phyloP scores from a whole-genome alignment of 2,113 vertebrate genomes.

The Hylia prasina region DNA sequence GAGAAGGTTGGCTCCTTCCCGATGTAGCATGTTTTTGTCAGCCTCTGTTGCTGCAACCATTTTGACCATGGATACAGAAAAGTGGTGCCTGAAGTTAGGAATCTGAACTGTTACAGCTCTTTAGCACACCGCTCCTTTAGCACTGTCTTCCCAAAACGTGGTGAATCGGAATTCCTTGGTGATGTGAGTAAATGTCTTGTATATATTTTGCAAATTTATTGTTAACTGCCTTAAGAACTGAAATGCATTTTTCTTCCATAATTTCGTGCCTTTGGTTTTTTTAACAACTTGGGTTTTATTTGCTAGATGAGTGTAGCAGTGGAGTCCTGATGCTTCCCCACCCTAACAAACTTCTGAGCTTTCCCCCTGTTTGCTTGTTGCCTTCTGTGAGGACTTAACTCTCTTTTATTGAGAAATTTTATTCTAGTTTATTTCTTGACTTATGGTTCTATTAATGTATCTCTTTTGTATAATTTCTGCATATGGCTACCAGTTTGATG shows the following conservation, averaged over 20 bases:
- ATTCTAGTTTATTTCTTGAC: neutral
- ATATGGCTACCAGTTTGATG: neutral
- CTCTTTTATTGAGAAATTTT: neutral
- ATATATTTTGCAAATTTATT: neutral
- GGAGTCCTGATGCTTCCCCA: neutral
- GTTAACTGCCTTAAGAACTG: neutral
- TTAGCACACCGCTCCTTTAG: rapidly evolving
- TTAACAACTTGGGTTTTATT: neutral
- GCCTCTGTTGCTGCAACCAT: constrained; percentile 16
- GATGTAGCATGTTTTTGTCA: neutral
- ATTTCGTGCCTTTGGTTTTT: neutral
- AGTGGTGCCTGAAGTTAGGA: constrained; percentile 26
- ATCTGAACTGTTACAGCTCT: neutral
- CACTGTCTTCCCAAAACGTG: neutral
- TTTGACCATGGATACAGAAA: neutral
- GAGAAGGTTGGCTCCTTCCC: constrained; percentile 8
- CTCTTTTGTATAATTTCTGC: neutral
- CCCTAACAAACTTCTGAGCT: neutral
- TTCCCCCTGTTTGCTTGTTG: neutral
- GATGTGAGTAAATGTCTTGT: neutral
- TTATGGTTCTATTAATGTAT: neutral
- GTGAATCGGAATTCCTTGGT: neutral
- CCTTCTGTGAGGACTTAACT: neutral
- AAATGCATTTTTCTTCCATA: neutral
- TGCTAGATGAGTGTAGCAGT: rapidly evolving